Base-by-base conservation (phyloP, 2,113 vertebrate genomes). In the Oophaga pumilio region DNA sequence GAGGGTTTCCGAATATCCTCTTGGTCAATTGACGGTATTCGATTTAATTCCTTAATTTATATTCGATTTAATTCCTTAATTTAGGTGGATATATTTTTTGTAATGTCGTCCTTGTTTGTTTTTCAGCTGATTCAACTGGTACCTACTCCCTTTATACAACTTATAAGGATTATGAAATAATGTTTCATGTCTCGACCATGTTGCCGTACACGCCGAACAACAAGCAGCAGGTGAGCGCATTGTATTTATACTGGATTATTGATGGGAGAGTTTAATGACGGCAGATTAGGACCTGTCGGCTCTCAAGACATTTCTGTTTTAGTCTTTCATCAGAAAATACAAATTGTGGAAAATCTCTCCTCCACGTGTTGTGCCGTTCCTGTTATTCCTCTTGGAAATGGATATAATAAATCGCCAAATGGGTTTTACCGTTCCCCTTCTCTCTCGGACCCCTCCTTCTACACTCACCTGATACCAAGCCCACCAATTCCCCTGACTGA, bases 121-220 rank as follows among this genome's bases (percentile, higher is more conserved):
- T 89, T 91, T 26, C 92, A 99, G 97, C 97, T 92, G 97, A 99
- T 94, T 99, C 97, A 87, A 99, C 97, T 0, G 97, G 97, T 85
- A 98, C 96, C 66, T 96, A 98, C 90, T 99, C 97, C 90, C 93
- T 99, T 2, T 99, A 98, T 87, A 98, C 97, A 57, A 95, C 97
- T 0, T 98, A 97, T 91, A 99, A 98, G 91, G 97, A 99, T 93
- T 98, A 98, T 88, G 97, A 99, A 94, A 95, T 99, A 86, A 98
- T 99, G 97, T 99, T 99, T 92, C 97, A 99, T 0, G 97, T 99
- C 85, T 98, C 97, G 9, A 98, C 97, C 68, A 95, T 99, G 95
- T 93, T 99, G 90, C 97, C 97, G 15, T 97, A 98, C 90, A 99
- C 97, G 56, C 97, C 97, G 68, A 99, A 99, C 94, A 98, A 99